Percentiles rank a stretch among this genome's conserved stretches.
Evolutionary conservation across 2,113 vertebrate species (phyloP).

Genomic region (Heterotis niloticus): DNA sequence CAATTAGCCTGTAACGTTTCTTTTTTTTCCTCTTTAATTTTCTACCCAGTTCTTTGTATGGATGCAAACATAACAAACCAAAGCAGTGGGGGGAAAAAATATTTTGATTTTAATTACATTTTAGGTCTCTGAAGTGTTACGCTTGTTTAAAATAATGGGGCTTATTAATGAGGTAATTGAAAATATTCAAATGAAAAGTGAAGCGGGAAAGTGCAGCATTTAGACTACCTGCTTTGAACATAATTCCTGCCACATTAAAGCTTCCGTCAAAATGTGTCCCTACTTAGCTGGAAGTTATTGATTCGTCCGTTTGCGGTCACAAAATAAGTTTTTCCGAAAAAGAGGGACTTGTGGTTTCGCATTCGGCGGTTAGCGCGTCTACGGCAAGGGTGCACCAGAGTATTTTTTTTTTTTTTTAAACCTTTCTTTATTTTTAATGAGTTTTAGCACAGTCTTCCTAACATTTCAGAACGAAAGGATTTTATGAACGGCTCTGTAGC

Average conservation of each 20-base stretch:
- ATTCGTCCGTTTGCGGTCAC: too few relatives aligned
- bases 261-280: neutral
- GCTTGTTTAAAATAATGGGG: neutral
- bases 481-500: too few relatives aligned
- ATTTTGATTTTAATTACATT: neutral
- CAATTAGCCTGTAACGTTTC: slow-evolving; percentile 24
- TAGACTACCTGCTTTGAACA: neutral
- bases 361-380: too few relatives aligned
- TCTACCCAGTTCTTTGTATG: slow-evolving; percentile 34
- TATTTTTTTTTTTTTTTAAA: neutral
- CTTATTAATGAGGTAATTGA: neutral
- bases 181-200: neutral
- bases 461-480: neutral
- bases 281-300: neutral
- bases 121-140: neutral
- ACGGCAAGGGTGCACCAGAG: neutral
- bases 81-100: neutral
- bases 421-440: neutral
- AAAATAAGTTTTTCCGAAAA: too few relatives aligned
- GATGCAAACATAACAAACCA: slow-evolving; percentile 44
- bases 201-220: neutral
- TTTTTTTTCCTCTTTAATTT: neutral
- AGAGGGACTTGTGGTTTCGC: too few relatives aligned
- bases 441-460: neutral
- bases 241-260: neutral